These are phyloP conservation scores for Catamblyrhynchus diadema DNA, from an alignment of 2,797 vertebrate genomes.

Conservation along the genomic window DNA sequence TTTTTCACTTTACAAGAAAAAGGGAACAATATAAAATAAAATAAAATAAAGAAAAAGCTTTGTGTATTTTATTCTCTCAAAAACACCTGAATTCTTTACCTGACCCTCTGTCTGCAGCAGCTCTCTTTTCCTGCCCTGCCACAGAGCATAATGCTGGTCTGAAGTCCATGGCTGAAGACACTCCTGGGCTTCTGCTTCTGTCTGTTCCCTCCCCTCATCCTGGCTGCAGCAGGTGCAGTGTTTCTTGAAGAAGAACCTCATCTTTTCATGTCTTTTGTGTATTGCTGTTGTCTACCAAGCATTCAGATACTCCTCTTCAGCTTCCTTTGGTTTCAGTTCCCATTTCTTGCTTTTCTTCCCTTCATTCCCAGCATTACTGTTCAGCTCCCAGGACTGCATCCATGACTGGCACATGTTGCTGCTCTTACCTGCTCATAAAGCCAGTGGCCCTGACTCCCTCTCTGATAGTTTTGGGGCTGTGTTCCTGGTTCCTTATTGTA, in stretches of 20 bases:
- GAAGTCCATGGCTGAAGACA: background rate
- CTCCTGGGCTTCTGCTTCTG: background rate
- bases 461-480: background rate
- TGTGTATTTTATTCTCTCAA: background rate
- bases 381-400: background rate
- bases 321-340: background rate
- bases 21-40: no score
- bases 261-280: background rate
- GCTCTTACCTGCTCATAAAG: background rate
- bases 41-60: background rate
- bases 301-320: background rate
- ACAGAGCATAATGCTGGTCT: background rate
- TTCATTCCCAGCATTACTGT: background rate
- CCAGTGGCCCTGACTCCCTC: background rate
- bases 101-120: background rate
- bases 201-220: background rate
- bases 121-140: background rate
- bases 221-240: background rate
- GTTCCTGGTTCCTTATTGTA: background rate
- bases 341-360: background rate
- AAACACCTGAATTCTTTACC: background rate
- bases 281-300: background rate
- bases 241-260: background rate
- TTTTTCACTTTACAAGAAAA: background rate
- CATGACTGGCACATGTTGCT: background rate